Evolutionary conservation across 2,888 invertebrate genomes (phyloP).

Genomic region (Empis livida): DNA sequence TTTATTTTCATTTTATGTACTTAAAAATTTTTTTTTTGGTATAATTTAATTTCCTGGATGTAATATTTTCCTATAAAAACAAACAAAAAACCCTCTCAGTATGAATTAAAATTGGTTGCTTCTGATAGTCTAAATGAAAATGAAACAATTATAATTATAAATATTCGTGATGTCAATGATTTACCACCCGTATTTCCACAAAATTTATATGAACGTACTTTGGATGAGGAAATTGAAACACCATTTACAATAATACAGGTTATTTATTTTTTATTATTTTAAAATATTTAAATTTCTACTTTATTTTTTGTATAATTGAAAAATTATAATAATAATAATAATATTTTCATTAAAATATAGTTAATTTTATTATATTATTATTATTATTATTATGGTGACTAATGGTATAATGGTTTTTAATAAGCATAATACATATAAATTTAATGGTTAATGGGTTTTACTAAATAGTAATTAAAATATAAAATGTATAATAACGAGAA

Average conservation of each 20-base stretch:
- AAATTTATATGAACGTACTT: slow-evolving; percentile 55
- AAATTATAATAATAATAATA: too few relatives aligned
- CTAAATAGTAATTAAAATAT: too few relatives aligned
- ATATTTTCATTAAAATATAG: too few relatives aligned
- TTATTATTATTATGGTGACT: too few relatives aligned
- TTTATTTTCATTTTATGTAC: slow-evolving; percentile 2
- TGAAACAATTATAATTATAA: slow-evolving; percentile 68
- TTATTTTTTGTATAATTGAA: too few relatives aligned
- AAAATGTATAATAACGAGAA: too few relatives aligned
- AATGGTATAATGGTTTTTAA: too few relatives aligned
- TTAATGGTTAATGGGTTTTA: too few relatives aligned
- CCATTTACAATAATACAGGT: slow-evolving; percentile 69
- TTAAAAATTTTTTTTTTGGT: neutral
- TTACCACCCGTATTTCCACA: slow-evolving; percentile 70
- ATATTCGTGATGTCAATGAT: slow-evolving; percentile 79
- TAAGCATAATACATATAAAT: too few relatives aligned
- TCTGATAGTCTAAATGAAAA: slow-evolving; percentile 85
- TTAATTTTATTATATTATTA: too few relatives aligned
- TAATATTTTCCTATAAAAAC: neutral
- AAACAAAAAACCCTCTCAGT: slow-evolving; percentile 39
- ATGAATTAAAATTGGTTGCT: slow-evolving; percentile 77
- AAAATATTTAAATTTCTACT: neutral
- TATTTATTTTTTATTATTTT: slow-evolving; percentile 23
- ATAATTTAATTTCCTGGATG: neutral
- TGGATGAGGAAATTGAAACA: slow-evolving; percentile 61